Percentiles rank a stretch among this genome's conserved stretches.
These are phyloP conservation scores for Lottia scabra DNA, from an alignment of 2,888 invertebrate species.

Conservation along the genomic window DNA sequence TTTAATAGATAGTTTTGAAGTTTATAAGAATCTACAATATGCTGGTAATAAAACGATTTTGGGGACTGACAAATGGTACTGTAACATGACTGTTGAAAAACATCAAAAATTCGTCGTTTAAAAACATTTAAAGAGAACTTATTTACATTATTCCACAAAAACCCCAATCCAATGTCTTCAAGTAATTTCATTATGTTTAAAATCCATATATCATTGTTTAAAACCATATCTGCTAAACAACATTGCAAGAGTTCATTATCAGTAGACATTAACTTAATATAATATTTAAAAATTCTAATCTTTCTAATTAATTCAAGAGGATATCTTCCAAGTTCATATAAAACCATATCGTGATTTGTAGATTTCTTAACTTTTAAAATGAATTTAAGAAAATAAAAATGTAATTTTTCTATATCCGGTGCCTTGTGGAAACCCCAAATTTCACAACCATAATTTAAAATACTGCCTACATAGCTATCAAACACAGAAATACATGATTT, in stretches of 20 bases:
- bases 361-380: no score
- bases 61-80: no score
- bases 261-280: background rate
- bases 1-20: no score
- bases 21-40: no score
- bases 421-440: no score
- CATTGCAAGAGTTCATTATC: background rate
- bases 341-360: no score
- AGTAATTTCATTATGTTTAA: background rate
- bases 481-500: background rate
- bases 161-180: background rate
- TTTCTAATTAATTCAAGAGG: background rate
- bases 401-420: no score
- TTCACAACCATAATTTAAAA: no score
- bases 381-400: no score
- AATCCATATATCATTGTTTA: no score
- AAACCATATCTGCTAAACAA: background rate
- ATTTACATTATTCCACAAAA: background rate
- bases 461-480: background rate
- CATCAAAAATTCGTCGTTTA: background rate
- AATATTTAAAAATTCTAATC: background rate
- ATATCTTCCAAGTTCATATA: no score
- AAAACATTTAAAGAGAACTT: background rate
- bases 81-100: background rate
- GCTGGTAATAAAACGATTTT: no score